Base-by-base conservation (phyloP, 2,797 vertebrate species). In the Hyperoplus lanceolatus region DNA sequence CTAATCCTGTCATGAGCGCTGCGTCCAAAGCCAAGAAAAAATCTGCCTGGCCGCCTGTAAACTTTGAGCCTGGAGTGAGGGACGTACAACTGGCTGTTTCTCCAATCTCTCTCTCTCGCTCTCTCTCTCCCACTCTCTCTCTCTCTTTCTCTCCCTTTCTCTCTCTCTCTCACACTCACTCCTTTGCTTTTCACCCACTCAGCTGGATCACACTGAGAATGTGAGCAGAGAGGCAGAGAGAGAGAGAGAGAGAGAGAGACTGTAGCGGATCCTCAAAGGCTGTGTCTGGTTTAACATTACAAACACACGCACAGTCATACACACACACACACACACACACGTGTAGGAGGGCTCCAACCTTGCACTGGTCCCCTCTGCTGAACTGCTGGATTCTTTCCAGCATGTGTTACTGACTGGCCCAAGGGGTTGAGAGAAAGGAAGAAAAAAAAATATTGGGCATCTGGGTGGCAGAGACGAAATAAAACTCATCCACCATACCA, bases 1-100 rank as follows among this genome's bases (percentile, higher is more conserved):
- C 88, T 93, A 92, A 89, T 94, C 92, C 93, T 94, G 93, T 93
- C 93, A 94, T 94, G 91, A 89, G 92, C 83, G 83, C 86, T 89
- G 88, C 41, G 71, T 92, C 83, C 79, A 84, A 29, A 92, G 91
- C 90, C 91, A 92, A 90, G 87, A 93, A 91, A 90, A 79, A 90
- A 79, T 91, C 90, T 86, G 87, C 89, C 90, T 87, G 90, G 79
- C 87, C 89, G 82, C 81, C 83, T 85, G 61, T 87, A 83, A 85
- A 90, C 49, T 84, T 75, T 77, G 76, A 90, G 88, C 83, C 63
- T 79, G 77, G 61, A 90, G 85, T 84, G 84, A 90, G 79, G 82
- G 85, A 91, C 73, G 63, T 81, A 75, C 38, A 42, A 87, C 81
- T 88, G 75, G 59, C 82, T 90, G 81, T 80, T 87, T 62, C 70